phyloP scores from a whole-genome alignment of 2,113 vertebrate genomes.

The Nothocercus nigrocapillus region DNA sequence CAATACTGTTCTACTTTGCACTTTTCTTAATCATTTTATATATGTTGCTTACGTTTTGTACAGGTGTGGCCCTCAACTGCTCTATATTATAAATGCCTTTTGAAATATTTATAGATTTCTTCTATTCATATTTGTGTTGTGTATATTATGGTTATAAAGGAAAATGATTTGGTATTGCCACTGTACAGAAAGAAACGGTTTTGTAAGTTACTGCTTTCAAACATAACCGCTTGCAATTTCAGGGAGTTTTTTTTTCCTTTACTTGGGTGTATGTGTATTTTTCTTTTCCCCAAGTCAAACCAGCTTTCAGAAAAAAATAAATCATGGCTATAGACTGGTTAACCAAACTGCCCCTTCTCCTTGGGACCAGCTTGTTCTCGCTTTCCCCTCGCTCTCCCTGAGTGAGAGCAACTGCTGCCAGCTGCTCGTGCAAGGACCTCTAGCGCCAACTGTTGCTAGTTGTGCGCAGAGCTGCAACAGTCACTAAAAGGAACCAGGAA shows the following conservation, averaged over 20 bases:
- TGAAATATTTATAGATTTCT: conserved; percentile 79
- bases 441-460: not conserved
- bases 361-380: not conserved
- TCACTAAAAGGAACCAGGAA: conserved; percentile 53
- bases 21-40: conserved; percentile 77
- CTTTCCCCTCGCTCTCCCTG: not conserved
- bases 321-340: not conserved
- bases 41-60: conserved; percentile 80
- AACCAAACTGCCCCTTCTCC: not conserved
- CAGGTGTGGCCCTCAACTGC: conserved; percentile 74
- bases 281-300: conserved; percentile 49
- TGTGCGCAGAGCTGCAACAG: conserved; percentile 31
- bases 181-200: conserved; percentile 74
- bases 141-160: conserved; percentile 79
- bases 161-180: conserved; percentile 67
- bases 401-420: conserved; percentile 63
- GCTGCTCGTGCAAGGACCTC: conserved; percentile 8
- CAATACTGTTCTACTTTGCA: conserved; percentile 82
- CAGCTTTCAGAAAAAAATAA: conserved; percentile 49
- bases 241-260: conserved; percentile 42
- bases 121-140: conserved; percentile 75
- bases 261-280: conserved; percentile 7
- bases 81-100: conserved; percentile 69
- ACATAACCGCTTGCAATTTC: conserved; percentile 14
- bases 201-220: conserved; percentile 63